phyloP scores from a whole-genome alignment of 1,140 invertebrate genomes.

The Trachymyrmex septentrionalis region DNA sequence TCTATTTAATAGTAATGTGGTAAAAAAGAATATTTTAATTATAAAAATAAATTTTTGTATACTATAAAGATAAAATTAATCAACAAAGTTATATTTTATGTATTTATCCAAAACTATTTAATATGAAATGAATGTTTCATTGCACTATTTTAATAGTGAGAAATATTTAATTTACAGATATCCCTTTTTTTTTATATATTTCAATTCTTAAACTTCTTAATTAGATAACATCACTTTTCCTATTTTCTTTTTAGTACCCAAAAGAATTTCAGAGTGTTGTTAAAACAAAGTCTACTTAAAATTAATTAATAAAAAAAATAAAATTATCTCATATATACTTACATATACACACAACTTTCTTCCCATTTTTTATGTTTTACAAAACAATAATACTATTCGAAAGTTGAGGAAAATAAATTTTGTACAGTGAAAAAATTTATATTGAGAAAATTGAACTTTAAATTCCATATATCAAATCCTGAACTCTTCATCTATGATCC shows the following conservation, averaged over 20 bases:
- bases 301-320: conserved; percentile 1
- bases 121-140: neutral
- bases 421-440: neutral
- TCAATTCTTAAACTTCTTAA: neutral
- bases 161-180: neutral
- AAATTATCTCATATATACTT: neutral
- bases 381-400: neutral
- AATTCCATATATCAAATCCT: neutral
- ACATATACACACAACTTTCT: neutral
- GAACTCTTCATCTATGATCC: neutral
- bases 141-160: neutral
- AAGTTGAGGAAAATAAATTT: neutral
- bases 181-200: neutral
- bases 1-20: neutral
- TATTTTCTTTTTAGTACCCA: neutral
- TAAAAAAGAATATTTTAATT: neutral
- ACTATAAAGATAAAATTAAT: neutral
- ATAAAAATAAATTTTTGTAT: neutral
- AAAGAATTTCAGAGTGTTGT: neutral
- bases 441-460: neutral
- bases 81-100: neutral
- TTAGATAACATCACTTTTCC: neutral
- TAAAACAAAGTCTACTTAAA: neutral
- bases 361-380: neutral
- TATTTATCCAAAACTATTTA: neutral